These are phyloP conservation scores for Lasiurus cinereus DNA, from an alignment of 2,113 vertebrate species.

Conservation along the genomic window DNA sequence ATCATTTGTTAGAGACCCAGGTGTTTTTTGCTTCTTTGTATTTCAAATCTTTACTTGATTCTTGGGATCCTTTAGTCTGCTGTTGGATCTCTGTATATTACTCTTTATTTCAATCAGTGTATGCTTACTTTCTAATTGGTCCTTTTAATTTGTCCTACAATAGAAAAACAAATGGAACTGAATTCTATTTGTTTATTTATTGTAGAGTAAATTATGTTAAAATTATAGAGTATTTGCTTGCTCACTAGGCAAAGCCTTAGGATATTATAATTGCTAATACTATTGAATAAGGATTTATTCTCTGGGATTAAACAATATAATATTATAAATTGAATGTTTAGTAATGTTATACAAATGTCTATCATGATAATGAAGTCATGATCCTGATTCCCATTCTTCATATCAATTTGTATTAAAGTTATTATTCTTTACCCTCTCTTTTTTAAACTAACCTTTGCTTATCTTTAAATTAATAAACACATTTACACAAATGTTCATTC, in stretches of 20 bases:
- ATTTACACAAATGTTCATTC: neutral
- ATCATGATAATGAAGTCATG: neutral
- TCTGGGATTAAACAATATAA: neutral
- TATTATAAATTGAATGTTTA: neutral
- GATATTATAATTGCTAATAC: neutral
- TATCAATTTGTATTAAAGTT: neutral
- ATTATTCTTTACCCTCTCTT: neutral
- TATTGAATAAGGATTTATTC: neutral
- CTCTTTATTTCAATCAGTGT: too few relatives aligned
- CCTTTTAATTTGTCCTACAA: too few relatives aligned
- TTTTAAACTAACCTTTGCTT: neutral
- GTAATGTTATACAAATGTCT: neutral
- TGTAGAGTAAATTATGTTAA: neutral
- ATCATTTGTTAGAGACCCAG: too few relatives aligned
- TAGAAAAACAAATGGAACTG: neutral
- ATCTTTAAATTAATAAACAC: conserved; percentile 10
- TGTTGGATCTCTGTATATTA: too few relatives aligned
- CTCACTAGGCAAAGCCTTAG: neutral
- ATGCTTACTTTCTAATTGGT: too few relatives aligned
- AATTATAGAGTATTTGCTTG: neutral
- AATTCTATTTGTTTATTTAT: neutral
- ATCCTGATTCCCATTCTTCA: neutral
- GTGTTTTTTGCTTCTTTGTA: too few relatives aligned
- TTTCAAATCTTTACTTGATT: too few relatives aligned
- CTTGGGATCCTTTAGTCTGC: too few relatives aligned